Conservation (phyloP, 2,113 vertebrate genomes). For the Arenaria interpres region DNA sequence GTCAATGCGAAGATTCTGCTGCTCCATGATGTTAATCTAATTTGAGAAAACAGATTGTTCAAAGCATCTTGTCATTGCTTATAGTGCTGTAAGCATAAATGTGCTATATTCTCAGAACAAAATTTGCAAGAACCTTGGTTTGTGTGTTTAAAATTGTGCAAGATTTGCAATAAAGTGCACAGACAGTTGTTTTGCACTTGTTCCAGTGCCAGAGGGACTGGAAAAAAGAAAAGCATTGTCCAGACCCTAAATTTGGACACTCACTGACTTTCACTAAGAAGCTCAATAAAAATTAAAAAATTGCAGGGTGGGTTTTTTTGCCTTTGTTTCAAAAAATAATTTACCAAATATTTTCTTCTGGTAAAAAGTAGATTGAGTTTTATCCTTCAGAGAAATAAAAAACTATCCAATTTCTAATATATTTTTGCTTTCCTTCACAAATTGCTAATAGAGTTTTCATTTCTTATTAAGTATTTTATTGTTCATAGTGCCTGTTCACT, state of each 20-base stretch:
- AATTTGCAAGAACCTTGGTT: conserved; percentile 9
- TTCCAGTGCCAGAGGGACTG: not conserved
- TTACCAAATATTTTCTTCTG: not conserved
- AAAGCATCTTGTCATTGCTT: conserved; percentile 37
- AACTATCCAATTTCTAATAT: not conserved
- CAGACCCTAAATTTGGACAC: not conserved
- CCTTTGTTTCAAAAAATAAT: not conserved
- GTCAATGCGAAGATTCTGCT: conserved; percentile 40
- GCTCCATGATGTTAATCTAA: conserved; percentile 26
- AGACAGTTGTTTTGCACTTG: conserved; percentile 31
- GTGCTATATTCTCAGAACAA: not conserved
- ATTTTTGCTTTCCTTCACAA: not conserved
- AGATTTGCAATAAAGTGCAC: not conserved
- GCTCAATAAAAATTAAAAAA: not conserved
- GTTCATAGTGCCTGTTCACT: not conserved
- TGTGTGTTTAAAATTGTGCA: conserved; percentile 19
- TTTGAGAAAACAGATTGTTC: conserved; percentile 60
- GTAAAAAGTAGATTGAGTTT: not conserved
- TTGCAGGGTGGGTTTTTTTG: not conserved
- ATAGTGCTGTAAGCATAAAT: conserved; percentile 45
- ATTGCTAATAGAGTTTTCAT: not conserved
- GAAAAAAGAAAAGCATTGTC: not conserved
- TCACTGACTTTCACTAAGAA: not conserved
- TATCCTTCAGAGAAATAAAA: not conserved
- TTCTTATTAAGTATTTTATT: not conserved